phyloP scores from a whole-genome alignment of 1,140 invertebrate species.

The Eupeodes corollae region DNA sequence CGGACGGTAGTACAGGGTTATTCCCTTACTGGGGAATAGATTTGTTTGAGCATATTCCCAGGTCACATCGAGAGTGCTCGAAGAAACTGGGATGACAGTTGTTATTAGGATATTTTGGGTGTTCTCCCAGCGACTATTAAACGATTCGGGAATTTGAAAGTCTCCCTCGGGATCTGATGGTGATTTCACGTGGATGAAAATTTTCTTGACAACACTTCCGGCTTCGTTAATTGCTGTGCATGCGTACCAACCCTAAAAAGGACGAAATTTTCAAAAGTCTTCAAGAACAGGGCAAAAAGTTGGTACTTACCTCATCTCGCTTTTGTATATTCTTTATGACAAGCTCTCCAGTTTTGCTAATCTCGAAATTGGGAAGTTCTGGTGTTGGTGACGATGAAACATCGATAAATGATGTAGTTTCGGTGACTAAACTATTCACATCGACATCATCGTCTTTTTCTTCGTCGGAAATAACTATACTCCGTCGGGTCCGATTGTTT shows the following conservation, averaged over 20 bases:
- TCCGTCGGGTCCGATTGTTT: not conserved
- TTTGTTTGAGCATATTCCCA: constrained; percentile 40
- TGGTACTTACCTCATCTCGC: not conserved
- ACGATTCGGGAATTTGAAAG: not conserved
- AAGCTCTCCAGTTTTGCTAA: not conserved
- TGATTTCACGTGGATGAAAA: not conserved
- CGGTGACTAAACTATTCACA: not conserved
- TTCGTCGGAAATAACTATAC: not conserved
- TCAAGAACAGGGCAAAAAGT: not conserved
- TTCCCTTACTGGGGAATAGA: not conserved
- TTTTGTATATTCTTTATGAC: not conserved
- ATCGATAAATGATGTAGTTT: not conserved
- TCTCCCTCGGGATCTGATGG: not conserved
- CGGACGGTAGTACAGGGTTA: constrained; percentile 1
- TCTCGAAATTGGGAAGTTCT: not conserved
- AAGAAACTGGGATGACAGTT: constrained; percentile 44
- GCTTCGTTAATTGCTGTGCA: constrained; percentile 7
- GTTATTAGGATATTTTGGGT: constrained; percentile 34
- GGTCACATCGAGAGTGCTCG: constrained; percentile 64
- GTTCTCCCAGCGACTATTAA: not conserved
- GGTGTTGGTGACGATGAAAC: not conserved
- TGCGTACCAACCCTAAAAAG: constrained; percentile 3
- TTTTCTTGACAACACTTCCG: not conserved
- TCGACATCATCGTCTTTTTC: not conserved
- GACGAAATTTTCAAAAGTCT: not conserved